Evolutionary conservation across 2,888 invertebrate genomes (phyloP).

Genomic region (Therioaphis trifolii): DNA sequence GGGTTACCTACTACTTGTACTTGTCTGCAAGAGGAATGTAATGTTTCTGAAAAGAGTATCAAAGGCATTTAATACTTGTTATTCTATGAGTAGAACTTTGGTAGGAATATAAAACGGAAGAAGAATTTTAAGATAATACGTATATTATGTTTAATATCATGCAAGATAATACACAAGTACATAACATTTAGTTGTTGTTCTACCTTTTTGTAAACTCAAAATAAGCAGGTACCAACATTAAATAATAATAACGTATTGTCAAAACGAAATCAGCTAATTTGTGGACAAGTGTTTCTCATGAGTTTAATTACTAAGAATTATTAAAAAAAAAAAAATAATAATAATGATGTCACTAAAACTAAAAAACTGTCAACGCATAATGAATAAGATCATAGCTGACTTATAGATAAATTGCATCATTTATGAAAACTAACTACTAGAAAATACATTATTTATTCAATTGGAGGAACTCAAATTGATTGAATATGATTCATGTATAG

Average conservation of each 20-base stretch:
- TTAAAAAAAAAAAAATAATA: conserved; percentile 14
- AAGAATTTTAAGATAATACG: background rate
- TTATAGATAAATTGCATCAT: conserved; percentile 34
- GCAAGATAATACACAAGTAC: background rate
- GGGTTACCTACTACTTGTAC: conserved; percentile 19
- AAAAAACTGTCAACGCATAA: conserved; percentile 33
- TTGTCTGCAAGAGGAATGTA: conserved; percentile 22
- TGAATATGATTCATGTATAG: too few species aligned
- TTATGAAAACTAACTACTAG: background rate
- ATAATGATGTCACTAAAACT: conserved; percentile 27
- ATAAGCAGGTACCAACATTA: background rate
- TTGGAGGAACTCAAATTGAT: too few species aligned
- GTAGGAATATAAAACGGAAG: too few species aligned
- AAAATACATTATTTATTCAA: too few species aligned
- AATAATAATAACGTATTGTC: background rate
- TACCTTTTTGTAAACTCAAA: background rate
- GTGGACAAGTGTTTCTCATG: conserved; percentile 42
- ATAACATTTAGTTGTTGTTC: background rate
- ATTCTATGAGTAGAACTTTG: background rate
- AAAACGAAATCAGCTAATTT: conserved; percentile 10
- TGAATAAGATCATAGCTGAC: conserved; percentile 8
- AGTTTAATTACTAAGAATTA: conserved; percentile 47
- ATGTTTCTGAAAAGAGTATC: conserved; percentile 21
- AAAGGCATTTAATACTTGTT: conserved; percentile 43
- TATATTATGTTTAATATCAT: background rate